A percentile compares a stretch with the other conserved stretches of the same genome.
Conservation (phyloP, 1,140 invertebrate genomes). For the Neodiprion lecontei region DNA sequence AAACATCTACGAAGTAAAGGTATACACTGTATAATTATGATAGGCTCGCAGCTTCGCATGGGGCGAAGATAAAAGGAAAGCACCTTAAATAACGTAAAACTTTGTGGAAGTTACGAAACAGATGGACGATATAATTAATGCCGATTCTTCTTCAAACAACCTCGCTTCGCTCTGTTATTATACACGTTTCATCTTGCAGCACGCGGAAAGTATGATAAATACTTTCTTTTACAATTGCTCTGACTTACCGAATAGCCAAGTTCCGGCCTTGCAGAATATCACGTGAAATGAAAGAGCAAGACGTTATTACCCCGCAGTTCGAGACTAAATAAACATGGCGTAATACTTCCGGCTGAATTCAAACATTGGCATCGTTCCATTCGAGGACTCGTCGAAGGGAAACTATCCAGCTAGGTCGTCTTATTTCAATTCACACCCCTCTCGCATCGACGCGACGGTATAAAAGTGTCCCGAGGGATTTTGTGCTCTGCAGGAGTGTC, state of each 20-base stretch:
- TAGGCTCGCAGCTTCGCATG: too few species aligned
- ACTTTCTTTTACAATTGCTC: not conserved
- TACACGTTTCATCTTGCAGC: not conserved
- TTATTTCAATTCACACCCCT: not conserved
- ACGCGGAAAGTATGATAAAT: not conserved
- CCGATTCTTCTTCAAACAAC: not conserved
- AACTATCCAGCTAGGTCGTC: not conserved
- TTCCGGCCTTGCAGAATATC: too few species aligned
- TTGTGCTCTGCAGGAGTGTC: not conserved
- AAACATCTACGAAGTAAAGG: too few species aligned
- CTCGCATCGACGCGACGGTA: not conserved
- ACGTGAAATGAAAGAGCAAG: too few species aligned
- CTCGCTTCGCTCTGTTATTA: not conserved
- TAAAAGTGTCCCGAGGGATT: not conserved
- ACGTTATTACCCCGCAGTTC: too few species aligned
- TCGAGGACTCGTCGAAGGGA: not conserved
- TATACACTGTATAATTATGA: too few species aligned
- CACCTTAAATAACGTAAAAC: too few species aligned
- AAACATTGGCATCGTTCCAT: slow-evolving; percentile 2
- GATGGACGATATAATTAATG: not conserved
- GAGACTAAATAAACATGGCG: not conserved
- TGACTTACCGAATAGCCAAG: too few species aligned
- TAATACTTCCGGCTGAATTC: not conserved
- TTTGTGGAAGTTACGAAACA: too few species aligned
- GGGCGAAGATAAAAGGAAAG: too few species aligned